These are phyloP conservation scores for Chrysina gloriosa DNA, from an alignment of 2,888 invertebrate species.

Conservation along the genomic window DNA sequence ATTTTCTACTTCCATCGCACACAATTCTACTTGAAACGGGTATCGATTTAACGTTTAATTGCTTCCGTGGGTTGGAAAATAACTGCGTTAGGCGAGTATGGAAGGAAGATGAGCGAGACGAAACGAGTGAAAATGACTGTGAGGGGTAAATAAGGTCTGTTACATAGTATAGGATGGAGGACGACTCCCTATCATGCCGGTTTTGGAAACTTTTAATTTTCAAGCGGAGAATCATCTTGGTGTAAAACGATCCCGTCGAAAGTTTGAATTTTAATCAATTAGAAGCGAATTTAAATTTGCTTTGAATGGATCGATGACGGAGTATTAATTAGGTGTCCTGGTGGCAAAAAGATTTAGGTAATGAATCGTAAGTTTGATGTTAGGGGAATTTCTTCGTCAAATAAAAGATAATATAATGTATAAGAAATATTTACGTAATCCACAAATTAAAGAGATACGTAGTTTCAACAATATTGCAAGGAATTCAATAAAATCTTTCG, in stretches of 20 bases:
- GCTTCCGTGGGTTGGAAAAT: slow-evolving; percentile 29
- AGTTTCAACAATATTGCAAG: too few relatives aligned
- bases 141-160: slow-evolving; percentile 24
- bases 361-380: background rate
- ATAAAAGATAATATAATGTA: background rate
- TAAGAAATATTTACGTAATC: too few relatives aligned
- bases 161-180: background rate
- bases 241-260: slow-evolving; percentile 22
- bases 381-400: background rate
- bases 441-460: too few relatives aligned
- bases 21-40: slow-evolving; percentile 23
- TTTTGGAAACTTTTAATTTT: slow-evolving; percentile 31
- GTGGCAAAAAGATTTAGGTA: slow-evolving; percentile 10
- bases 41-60: slow-evolving; percentile 31
- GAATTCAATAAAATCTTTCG: too few relatives aligned
- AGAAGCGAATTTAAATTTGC: slow-evolving; percentile 25
- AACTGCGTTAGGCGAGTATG: background rate
- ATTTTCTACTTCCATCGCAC: slow-evolving; percentile 17
- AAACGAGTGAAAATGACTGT: slow-evolving; percentile 11
- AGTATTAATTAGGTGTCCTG: slow-evolving; percentile 23
- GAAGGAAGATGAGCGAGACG: background rate
- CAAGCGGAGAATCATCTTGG: slow-evolving; percentile 19
- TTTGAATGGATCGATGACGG: background rate
- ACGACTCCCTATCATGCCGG: background rate
- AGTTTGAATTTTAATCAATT: slow-evolving; percentile 31